Base-by-base conservation (phyloP, 2,888 invertebrate species). In the Theodoxus fluviatilis region DNA sequence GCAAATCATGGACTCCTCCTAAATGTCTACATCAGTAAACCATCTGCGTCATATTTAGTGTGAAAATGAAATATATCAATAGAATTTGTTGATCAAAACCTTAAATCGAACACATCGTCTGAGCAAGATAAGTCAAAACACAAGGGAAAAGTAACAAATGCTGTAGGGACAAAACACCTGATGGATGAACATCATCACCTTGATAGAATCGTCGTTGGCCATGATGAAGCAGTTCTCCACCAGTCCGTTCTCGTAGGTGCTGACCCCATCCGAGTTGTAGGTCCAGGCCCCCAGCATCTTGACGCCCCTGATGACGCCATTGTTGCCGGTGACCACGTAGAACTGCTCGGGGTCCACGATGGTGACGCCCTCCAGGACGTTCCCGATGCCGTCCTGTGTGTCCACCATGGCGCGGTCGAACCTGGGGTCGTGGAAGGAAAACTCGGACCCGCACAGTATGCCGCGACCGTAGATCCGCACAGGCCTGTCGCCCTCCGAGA, bases 271-370 rank as follows among this genome's bases (percentile, higher is more conserved):
- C 3, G 70, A 55, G 35, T 70, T 68, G 49, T 25, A 64, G 0
- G 72, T 70, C 72, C 72, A 72, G n/a, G 72, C 52, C 12, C 37
- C 70, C n/a, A 72, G 31, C 28, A 55, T 70, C 49, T 72, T 72
- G 3, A 70, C 57, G 33, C 68, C 67, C 25, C 66, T 25, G 0
- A 72, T 47, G 2, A 47, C 43, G 33, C 57, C 68, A 40, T 67
- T 40, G 55, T 55, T 35, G 18, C 55, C 47, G 4, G 40, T 68
- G 9, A 61, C 12, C 28, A 37, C n/a, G 64, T 57, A 72, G 57
- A 63, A 72, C 31, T 61, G 31, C 1, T 37, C 35, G 0, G 72
- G 52, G 35, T 72, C 72, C 6, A 63, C 67, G 31, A 72, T 18
- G 3, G 67, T 67, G 9, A 72, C 37, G 3, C 72, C 72, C 55